A percentile compares a stretch with the other conserved stretches of the same genome.
These are phyloP conservation scores for Podarcis siculus DNA, from an alignment of 2,797 vertebrate species.

Conservation along the genomic window DNA sequence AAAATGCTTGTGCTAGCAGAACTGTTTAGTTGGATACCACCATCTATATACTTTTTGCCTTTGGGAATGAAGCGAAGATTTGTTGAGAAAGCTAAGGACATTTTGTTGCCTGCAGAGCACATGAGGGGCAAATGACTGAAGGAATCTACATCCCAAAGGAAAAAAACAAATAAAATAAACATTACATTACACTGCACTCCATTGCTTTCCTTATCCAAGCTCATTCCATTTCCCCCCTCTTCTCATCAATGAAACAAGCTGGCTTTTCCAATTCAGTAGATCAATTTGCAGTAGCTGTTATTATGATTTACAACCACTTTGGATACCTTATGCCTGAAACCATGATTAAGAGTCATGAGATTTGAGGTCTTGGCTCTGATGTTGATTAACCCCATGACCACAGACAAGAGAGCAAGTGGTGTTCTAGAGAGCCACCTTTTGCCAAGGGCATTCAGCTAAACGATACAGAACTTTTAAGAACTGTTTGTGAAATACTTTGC, in stretches of 20 bases:
- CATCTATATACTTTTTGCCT: neutral
- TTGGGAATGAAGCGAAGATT: conserved; percentile 32
- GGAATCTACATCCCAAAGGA: conserved; percentile 33
- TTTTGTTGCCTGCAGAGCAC: conserved; percentile 19
- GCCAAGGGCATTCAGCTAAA: neutral
- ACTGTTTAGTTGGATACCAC: too few relatives aligned
- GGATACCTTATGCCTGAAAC: conserved; percentile 44
- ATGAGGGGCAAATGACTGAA: conserved; percentile 37
- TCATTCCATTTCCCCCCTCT: conserved; percentile 36
- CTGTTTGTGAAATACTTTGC: neutral
- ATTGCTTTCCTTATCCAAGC: conserved; percentile 53
- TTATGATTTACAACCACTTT: conserved; percentile 53
- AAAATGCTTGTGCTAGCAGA: too few relatives aligned
- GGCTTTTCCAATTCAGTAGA: conserved; percentile 57
- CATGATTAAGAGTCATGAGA: conserved; percentile 38
- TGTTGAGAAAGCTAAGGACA: neutral
- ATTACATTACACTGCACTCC: conserved; percentile 19
- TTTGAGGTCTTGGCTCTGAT: conserved; percentile 10
- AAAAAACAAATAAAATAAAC: conserved; percentile 42
- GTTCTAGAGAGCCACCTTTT: conserved; percentile 6
- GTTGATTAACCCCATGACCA: conserved; percentile 18
- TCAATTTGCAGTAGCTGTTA: conserved; percentile 51
- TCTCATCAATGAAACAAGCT: conserved; percentile 51
- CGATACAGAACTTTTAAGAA: neutral
- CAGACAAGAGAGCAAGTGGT: neutral